These are phyloP conservation scores for Xiphophorus couchianus DNA, from an alignment of 2,113 vertebrate genomes.

Conservation along the genomic window DNA sequence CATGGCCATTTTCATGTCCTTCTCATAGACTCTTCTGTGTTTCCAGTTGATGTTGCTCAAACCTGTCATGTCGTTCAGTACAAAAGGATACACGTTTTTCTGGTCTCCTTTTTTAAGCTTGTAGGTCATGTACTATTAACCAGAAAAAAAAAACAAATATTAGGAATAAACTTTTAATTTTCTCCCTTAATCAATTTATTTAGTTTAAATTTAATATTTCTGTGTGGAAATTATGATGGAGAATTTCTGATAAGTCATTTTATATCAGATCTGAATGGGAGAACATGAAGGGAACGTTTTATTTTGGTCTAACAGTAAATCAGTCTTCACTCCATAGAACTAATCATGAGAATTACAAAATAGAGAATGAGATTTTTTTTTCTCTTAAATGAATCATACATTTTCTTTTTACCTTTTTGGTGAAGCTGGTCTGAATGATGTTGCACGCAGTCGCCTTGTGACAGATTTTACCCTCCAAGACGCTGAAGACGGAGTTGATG, in stretches of 20 bases:
- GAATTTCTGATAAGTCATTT: not conserved
- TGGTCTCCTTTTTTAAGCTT: not conserved
- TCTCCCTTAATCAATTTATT: not conserved
- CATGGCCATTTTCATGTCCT: not conserved
- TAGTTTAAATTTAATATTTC: not conserved
- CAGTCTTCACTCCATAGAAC: too few species aligned
- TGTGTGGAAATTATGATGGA: not conserved
- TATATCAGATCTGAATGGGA: not conserved
- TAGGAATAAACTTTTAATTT: not conserved
- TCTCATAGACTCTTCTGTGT: not conserved
- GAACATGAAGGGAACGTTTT: not conserved
- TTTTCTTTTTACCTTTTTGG: not conserved
- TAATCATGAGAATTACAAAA: too few species aligned
- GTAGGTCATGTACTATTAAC: not conserved
- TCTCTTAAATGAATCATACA: too few species aligned
- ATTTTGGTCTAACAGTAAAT: too few species aligned
- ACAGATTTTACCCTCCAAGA: not conserved
- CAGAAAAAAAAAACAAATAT: not conserved
- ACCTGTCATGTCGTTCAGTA: not conserved
- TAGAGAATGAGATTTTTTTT: too few species aligned
- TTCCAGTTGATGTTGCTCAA: not conserved
- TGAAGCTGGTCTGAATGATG: not conserved
- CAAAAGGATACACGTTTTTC: not conserved
- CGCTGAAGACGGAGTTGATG: constrained; percentile 6
- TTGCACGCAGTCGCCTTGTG: not conserved